phyloP scores from a whole-genome alignment of 2,888 invertebrate genomes.

The Campoletis raptor region DNA sequence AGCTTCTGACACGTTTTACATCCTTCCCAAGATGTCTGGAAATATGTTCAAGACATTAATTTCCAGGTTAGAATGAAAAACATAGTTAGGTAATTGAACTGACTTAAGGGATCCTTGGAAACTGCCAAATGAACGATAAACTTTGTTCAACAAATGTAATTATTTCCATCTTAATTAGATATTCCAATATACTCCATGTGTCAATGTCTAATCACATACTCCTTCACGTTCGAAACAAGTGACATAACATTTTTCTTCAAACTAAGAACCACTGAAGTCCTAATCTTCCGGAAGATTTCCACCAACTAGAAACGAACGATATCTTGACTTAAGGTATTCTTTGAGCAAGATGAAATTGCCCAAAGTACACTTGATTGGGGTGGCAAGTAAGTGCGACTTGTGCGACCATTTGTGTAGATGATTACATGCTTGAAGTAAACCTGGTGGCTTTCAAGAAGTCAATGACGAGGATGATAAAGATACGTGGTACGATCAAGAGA shows the following conservation, averaged over 20 bases:
- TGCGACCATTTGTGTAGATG: slow-evolving; percentile 41
- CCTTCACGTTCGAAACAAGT: not conserved
- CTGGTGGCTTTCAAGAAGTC: slow-evolving; percentile 67
- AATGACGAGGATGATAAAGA: slow-evolving; percentile 61
- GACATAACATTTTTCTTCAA: not conserved
- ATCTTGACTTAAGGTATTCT: slow-evolving; percentile 1
- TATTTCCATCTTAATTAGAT: not conserved
- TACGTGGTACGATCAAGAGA: slow-evolving; percentile 27
- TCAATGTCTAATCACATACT: not conserved
- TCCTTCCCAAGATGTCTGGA: not conserved
- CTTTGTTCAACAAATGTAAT: not conserved
- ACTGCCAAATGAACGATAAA: not conserved
- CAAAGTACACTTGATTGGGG: slow-evolving; percentile 76
- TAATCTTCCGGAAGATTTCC: slow-evolving; percentile 37
- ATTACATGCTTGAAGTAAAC: slow-evolving; percentile 69
- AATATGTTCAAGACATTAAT: not conserved
- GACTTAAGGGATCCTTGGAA: not conserved
- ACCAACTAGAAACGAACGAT: slow-evolving; percentile 23
- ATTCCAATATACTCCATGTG: not conserved
- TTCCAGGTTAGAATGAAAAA: not conserved
- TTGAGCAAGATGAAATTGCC: slow-evolving; percentile 80
- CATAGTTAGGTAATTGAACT: not conserved
- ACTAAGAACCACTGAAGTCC: not conserved
- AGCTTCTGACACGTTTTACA: not conserved
- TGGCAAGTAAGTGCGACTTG: slow-evolving; percentile 1